phyloP scores from a whole-genome alignment of 92 coral and sea anemone species.

The Desmophyllum pertusum region DNA sequence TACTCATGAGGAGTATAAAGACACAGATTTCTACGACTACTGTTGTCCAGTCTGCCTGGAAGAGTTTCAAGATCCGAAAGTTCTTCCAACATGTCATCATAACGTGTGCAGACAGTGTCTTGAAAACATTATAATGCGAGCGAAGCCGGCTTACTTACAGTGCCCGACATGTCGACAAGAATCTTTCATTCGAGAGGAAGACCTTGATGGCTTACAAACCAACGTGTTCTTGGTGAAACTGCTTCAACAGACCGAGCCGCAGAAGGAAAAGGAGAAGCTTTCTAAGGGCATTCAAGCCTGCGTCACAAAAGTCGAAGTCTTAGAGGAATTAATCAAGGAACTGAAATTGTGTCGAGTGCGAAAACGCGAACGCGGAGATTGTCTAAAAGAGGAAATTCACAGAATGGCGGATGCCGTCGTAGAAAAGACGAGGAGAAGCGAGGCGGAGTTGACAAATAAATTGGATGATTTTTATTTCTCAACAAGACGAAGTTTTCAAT shows the following conservation, averaged over 20 bases:
- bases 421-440: conserved; percentile 56
- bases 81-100: conserved; percentile 71
- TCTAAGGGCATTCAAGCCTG: conserved; percentile 67
- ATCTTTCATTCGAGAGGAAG: conserved; percentile 45
- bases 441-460: conserved; percentile 50
- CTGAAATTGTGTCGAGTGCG: conserved; percentile 58
- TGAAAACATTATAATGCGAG: conserved; percentile 46
- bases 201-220: conserved; percentile 35
- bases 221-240: conserved; percentile 48
- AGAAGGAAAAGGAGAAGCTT: conserved; percentile 56
- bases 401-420: conserved; percentile 66
- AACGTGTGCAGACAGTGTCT: conserved; percentile 74
- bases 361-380: conserved; percentile 56
- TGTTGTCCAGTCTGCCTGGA: conserved; percentile 77
- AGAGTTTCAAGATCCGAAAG: conserved; percentile 72
- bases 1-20: conserved; percentile 12
- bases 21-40: conserved; percentile 40
- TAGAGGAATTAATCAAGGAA: conserved; percentile 70
- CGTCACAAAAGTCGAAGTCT: conserved; percentile 59
- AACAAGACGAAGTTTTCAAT: conserved; percentile 49
- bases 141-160: conserved; percentile 49
- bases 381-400: conserved; percentile 67
- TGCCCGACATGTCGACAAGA: conserved; percentile 77
- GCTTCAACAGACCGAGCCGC: conserved; percentile 40
- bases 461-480: conserved; percentile 64